Conservation (phyloP, 92 coral and sea anemone species). For the Anthopleura xanthogrammica region DNA sequence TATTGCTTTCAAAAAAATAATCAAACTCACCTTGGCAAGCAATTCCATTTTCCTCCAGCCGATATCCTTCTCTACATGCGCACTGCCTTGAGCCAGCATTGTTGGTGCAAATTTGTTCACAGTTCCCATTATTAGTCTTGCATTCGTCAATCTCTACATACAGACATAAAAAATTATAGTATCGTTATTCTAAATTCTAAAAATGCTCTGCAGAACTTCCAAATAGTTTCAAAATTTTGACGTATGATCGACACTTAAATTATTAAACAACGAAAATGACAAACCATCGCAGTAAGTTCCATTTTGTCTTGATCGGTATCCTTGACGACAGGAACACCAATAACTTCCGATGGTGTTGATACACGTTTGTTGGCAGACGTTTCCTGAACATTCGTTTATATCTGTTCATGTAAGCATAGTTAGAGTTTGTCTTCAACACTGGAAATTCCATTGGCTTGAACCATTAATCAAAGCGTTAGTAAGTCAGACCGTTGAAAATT, state of each 20-base stretch:
- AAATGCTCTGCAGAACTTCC: no score
- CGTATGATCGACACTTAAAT: no score
- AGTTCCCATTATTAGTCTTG: constrained; percentile 30
- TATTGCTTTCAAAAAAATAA: not conserved
- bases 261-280: not conserved
- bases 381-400: constrained; percentile 69
- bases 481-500: no score
- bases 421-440: no score
- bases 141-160: constrained; percentile 62
- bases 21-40: constrained; percentile 50
- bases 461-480: no score
- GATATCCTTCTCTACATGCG: constrained; percentile 54
- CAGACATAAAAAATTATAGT: no score
- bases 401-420: constrained; percentile 24
- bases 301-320: constrained; percentile 42
- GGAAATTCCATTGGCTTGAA: no score
- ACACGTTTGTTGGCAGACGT: constrained; percentile 75
- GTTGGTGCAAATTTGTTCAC: constrained; percentile 60
- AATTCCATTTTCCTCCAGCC: constrained; percentile 34
- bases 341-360: constrained; percentile 81
- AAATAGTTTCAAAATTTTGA: no score
- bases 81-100: constrained; percentile 53
- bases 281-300: constrained; percentile 73
- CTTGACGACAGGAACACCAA: constrained; percentile 70
- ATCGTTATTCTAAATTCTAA: no score